phyloP scores from a whole-genome alignment of 2,888 invertebrate genomes.

The Drosophila setosimentum region DNA sequence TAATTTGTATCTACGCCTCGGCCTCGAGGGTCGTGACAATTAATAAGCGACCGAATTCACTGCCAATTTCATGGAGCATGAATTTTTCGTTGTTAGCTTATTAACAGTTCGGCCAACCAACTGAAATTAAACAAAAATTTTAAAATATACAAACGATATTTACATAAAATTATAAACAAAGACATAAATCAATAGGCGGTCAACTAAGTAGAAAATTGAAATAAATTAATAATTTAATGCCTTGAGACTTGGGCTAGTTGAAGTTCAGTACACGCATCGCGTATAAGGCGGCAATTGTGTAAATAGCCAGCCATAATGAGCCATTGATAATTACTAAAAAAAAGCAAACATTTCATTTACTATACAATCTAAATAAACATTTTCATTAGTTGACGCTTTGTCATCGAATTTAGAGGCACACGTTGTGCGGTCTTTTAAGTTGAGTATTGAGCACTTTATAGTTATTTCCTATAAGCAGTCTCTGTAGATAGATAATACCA shows the following conservation, averaged over 20 bases:
- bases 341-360: conserved; percentile 63
- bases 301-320: conserved; percentile 51
- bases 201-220: conserved; percentile 27
- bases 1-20: conserved; percentile 57
- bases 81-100: conserved; percentile 55
- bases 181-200: conserved; percentile 48
- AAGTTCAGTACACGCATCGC: conserved; percentile 54
- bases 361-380: conserved; percentile 50
- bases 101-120: conserved; percentile 47
- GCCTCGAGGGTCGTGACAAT: conserved; percentile 47
- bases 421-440: background rate
- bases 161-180: conserved; percentile 49
- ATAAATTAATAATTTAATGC: conserved; percentile 63
- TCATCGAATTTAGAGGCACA: background rate
- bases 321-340: conserved; percentile 64
- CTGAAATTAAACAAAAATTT: conserved; percentile 6
- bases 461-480: background rate
- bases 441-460: background rate
- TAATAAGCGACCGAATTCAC: conserved; percentile 25
- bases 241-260: conserved; percentile 43
- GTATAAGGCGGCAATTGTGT: conserved; percentile 59
- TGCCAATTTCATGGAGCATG: conserved; percentile 39
- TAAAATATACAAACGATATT: conserved; percentile 34
- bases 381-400: conserved; percentile 30
- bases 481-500: background rate